Evolutionary conservation across 2,113 vertebrate genomes (phyloP).

Genomic region (Noctilio leporinus): DNA sequence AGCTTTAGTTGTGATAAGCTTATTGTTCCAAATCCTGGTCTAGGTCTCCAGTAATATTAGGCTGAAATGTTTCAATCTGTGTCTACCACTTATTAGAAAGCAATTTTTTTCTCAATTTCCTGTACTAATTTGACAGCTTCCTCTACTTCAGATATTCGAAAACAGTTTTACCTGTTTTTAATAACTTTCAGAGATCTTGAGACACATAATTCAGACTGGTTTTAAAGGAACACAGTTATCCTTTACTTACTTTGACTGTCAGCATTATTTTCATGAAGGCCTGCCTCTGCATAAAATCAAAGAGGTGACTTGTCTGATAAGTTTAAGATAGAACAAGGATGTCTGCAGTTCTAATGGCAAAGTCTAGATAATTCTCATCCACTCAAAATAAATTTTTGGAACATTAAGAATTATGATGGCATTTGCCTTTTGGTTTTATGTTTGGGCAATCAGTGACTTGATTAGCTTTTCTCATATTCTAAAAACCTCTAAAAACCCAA

Average conservation of each 20-base stretch:
- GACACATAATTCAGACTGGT: background rate
- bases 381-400: background rate
- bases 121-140: background rate
- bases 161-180: background rate
- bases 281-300: background rate
- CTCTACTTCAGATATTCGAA: background rate
- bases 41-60: background rate
- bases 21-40: background rate
- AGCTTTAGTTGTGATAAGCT: background rate
- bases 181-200: background rate
- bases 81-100: background rate
- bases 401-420: background rate
- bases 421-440: background rate
- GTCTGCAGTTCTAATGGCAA: background rate
- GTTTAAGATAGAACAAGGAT: background rate
- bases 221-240: background rate
- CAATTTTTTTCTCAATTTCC: background rate
- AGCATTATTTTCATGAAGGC: background rate
- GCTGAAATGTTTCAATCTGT: background rate
- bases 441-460: background rate
- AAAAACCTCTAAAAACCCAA: background rate
- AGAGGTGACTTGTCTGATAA: background rate
- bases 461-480: background rate
- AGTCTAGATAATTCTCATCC: background rate
- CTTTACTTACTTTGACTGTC: background rate